Conservation (phyloP, 2,888 invertebrate genomes). For the Melanotus villosus region DNA sequence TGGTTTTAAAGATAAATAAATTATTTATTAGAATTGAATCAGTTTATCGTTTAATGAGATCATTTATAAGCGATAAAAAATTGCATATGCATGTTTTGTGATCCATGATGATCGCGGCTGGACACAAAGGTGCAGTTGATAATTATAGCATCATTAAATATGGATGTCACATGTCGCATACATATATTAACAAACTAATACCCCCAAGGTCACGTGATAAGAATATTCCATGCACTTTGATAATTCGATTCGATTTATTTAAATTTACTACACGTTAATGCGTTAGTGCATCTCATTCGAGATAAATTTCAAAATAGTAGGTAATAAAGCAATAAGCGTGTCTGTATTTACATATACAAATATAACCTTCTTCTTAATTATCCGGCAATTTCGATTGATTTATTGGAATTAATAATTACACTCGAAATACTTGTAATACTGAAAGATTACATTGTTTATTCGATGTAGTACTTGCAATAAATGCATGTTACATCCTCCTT, state of each 20-base stretch:
- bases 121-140: slow-evolving; percentile 40
- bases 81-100: slow-evolving; percentile 38
- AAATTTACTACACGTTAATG: slow-evolving; percentile 21
- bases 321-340: slow-evolving; percentile 23
- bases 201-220: slow-evolving; percentile 50
- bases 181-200: slow-evolving; percentile 40
- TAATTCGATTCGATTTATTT: slow-evolving; percentile 14
- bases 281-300: slow-evolving; percentile 7
- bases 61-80: slow-evolving; percentile 34
- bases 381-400: slow-evolving; percentile 32
- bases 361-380: slow-evolving; percentile 20
- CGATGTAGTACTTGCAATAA: neutral
- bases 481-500: neutral
- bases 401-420: slow-evolving; percentile 29
- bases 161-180: slow-evolving; percentile 49
- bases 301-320: neutral
- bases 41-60: slow-evolving; percentile 35
- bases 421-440: slow-evolving; percentile 8
- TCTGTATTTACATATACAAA: slow-evolving; percentile 31
- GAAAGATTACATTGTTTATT: slow-evolving; percentile 13
- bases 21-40: slow-evolving; percentile 29
- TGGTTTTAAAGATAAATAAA: slow-evolving; percentile 1
- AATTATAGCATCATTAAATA: slow-evolving; percentile 39
- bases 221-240: slow-evolving; percentile 46
- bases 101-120: slow-evolving; percentile 39